A percentile compares a stretch with the other conserved stretches of the same genome.
These are phyloP conservation scores for Amphipoea oculea DNA, from an alignment of 2,888 invertebrate genomes.

Conservation along the genomic window DNA sequence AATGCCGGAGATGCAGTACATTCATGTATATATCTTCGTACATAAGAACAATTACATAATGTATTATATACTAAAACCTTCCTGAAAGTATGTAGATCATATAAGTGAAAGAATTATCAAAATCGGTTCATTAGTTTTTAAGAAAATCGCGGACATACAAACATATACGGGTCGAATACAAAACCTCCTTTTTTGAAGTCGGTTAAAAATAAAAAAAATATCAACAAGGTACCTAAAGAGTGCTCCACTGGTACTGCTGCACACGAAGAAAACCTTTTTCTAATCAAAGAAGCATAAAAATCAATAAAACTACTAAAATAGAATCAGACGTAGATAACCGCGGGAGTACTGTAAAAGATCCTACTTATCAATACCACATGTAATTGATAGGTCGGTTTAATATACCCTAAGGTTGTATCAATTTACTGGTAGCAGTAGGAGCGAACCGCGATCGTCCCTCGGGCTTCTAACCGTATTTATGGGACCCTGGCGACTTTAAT, in stretches of 20 bases:
- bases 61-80: too few relatives aligned
- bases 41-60: too few relatives aligned
- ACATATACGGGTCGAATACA: too few relatives aligned
- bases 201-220: too few relatives aligned
- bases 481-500: slow-evolving; percentile 79
- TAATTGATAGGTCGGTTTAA: slow-evolving; percentile 75
- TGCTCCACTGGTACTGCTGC: not conserved
- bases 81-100: too few relatives aligned
- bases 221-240: too few relatives aligned
- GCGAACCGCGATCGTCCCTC: slow-evolving; percentile 79
- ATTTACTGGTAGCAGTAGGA: slow-evolving; percentile 83
- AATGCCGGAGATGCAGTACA: too few relatives aligned
- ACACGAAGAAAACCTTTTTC: not conserved
- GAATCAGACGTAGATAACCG: slow-evolving; percentile 16
- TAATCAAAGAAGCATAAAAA: not conserved
- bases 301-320: slow-evolving; percentile 9
- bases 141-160: too few relatives aligned
- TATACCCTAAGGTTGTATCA: slow-evolving; percentile 84
- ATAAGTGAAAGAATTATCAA: too few relatives aligned
- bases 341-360: slow-evolving; percentile 29
- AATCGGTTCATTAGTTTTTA: too few relatives aligned
- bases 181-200: too few relatives aligned
- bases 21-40: too few relatives aligned
- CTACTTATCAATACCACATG: slow-evolving; percentile 60
- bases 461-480: slow-evolving; percentile 80